Conservation (phyloP, 2,797 vertebrate species). For the Emys orbicularis region DNA sequence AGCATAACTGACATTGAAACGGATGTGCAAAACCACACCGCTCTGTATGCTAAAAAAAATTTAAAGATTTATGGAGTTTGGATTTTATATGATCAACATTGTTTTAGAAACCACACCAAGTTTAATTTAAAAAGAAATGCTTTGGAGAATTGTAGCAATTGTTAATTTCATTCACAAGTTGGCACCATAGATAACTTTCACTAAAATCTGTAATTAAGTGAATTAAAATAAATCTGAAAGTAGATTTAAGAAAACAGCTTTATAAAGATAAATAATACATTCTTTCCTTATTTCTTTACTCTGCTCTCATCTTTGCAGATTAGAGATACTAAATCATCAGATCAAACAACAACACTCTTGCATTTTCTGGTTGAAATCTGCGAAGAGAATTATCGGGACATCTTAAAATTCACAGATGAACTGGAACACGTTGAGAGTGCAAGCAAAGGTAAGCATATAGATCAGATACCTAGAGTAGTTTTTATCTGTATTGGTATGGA, state of each 20-base stretch:
- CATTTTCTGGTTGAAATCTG: conserved; percentile 95
- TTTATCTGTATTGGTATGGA: background rate
- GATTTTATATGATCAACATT: fast-evolving
- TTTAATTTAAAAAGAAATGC: background rate
- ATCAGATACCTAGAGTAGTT: background rate
- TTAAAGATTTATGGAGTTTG: background rate
- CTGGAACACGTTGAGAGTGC: conserved; percentile 93
- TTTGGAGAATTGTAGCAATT: background rate
- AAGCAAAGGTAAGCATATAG: conserved; percentile 89
- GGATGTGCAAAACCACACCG: fast-evolving
- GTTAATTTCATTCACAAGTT: background rate
- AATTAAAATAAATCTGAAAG: background rate
- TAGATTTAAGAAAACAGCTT: background rate
- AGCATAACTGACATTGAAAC: background rate
- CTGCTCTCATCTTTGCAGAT: conserved; percentile 82
- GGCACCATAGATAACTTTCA: fast-evolving
- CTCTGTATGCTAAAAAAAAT: background rate
- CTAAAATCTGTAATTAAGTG: background rate
- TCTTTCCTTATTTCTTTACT: background rate
- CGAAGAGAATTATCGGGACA: conserved; percentile 88
- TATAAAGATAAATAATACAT: background rate
- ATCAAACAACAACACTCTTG: conserved; percentile 93
- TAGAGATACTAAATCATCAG: conserved; percentile 94
- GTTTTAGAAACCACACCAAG: background rate
- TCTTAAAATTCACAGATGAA: conserved; percentile 95